These are phyloP conservation scores for Ametastegia equiseti DNA, from an alignment of 2,888 invertebrate genomes.

Conservation along the genomic window DNA sequence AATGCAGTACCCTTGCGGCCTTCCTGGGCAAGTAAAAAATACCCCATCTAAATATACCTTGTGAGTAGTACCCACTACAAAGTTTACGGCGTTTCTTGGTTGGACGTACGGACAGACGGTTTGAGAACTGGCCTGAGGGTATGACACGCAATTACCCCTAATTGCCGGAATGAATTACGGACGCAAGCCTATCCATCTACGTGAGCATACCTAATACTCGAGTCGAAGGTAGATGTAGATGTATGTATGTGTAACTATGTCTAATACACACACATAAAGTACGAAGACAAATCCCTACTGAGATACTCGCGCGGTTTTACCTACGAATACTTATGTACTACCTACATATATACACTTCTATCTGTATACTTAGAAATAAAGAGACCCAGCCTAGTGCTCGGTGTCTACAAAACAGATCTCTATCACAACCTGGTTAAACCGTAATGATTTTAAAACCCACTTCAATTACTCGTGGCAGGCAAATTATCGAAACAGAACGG, in stretches of 20 bases:
- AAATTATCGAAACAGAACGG: neutral
- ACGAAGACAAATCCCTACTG: neutral
- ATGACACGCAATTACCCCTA: slow-evolving; percentile 64
- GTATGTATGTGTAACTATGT: neutral
- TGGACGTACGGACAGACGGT: slow-evolving; percentile 40
- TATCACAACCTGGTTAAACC: slow-evolving; percentile 22
- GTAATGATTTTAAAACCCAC: neutral
- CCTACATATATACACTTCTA: neutral
- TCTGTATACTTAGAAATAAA: neutral
- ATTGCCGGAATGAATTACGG: slow-evolving; percentile 64
- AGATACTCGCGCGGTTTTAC: neutral
- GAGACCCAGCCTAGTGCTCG: neutral
- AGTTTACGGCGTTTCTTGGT: slow-evolving; percentile 23
- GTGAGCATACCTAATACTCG: slow-evolving; percentile 6
- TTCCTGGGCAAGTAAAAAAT: neutral
- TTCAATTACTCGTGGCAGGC: neutral
- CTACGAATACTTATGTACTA: neutral
- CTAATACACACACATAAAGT: neutral
- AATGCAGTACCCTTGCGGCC: neutral
- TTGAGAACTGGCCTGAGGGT: slow-evolving; percentile 47
- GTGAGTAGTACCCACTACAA: slow-evolving; percentile 22
- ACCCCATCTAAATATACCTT: slow-evolving; percentile 41
- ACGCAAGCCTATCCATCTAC: slow-evolving; percentile 44
- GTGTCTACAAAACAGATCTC: neutral
- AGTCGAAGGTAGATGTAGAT: neutral